phyloP scores from a whole-genome alignment of 2,888 invertebrate species.

The Megastigmus dorsalis region DNA sequence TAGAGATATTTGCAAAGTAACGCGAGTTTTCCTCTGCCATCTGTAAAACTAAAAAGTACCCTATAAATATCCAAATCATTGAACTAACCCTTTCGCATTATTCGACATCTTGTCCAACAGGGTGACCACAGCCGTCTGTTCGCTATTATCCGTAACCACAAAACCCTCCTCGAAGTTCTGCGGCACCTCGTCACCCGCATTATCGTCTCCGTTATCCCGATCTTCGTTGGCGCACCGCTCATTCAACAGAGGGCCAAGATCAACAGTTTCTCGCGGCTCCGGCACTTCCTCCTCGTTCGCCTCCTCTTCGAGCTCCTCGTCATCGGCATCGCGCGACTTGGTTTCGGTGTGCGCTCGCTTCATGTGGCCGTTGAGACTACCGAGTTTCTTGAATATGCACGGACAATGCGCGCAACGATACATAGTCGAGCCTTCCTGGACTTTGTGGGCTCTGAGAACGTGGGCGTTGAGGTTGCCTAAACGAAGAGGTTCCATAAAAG shows the following conservation, averaged over 20 bases:
- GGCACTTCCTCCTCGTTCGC: neutral
- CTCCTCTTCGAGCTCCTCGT: neutral
- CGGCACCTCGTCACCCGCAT: neutral
- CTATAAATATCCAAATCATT: too few species aligned
- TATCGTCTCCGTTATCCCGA: neutral
- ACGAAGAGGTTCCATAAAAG: constrained; percentile 40
- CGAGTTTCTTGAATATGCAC: constrained; percentile 81
- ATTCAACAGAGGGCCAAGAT: neutral
- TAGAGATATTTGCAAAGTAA: too few species aligned
- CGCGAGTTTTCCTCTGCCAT: too few species aligned
- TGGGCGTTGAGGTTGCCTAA: constrained; percentile 78
- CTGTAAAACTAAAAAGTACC: too few species aligned
- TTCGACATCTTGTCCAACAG: constrained; percentile 65
- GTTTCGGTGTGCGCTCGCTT: constrained; percentile 78
- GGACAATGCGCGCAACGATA: constrained; percentile 81
- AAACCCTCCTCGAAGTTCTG: constrained; percentile 54
- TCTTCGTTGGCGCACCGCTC: neutral
- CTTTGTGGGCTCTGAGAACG: constrained; percentile 79
- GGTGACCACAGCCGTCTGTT: constrained; percentile 66
- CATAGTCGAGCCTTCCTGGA: constrained; percentile 76
- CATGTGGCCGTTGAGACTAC: constrained; percentile 82
- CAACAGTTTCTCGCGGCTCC: neutral
- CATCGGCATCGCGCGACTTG: neutral
- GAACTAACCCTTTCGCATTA: constrained; percentile 64
- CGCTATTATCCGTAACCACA: constrained; percentile 47